These are phyloP conservation scores for Oreochromis niloticus DNA, from an alignment of 2,113 vertebrate species.

Conservation along the genomic window DNA sequence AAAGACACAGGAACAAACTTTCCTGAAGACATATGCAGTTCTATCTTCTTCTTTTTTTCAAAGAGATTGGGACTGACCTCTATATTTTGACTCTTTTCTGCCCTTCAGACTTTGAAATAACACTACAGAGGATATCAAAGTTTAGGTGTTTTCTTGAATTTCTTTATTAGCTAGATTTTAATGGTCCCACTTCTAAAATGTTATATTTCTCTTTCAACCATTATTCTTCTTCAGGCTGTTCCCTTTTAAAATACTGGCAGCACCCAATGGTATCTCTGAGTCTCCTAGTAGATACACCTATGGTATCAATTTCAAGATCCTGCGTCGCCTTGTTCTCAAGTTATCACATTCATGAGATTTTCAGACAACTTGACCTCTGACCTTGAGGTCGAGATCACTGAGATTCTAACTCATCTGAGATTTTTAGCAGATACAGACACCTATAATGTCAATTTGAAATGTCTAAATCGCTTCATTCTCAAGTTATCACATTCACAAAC, in stretches of 20 bases:
- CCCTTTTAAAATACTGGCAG: neutral
- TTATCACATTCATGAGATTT: neutral
- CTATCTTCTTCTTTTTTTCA: neutral
- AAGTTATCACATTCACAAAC: neutral
- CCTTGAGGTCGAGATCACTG: neutral
- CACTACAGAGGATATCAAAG: neutral
- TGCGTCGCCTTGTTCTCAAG: neutral
- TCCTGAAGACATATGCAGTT: neutral
- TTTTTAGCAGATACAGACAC: neutral
- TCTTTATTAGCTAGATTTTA: neutral
- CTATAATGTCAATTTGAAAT: neutral
- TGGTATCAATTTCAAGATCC: neutral
- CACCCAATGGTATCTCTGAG: neutral
- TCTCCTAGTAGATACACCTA: neutral
- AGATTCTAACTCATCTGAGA: neutral
- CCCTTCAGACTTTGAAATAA: neutral
- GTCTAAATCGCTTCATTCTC: neutral
- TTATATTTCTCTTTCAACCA: neutral
- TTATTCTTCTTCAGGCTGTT: neutral
- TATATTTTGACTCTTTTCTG: neutral
- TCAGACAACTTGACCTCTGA: neutral
- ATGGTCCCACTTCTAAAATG: neutral
- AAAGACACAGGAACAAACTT: neutral
- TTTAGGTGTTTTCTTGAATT: neutral
- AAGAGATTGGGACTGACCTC: neutral